These are phyloP conservation scores for Dolichopus griseipennis DNA, from an alignment of 2,888 invertebrate species.

Conservation along the genomic window DNA sequence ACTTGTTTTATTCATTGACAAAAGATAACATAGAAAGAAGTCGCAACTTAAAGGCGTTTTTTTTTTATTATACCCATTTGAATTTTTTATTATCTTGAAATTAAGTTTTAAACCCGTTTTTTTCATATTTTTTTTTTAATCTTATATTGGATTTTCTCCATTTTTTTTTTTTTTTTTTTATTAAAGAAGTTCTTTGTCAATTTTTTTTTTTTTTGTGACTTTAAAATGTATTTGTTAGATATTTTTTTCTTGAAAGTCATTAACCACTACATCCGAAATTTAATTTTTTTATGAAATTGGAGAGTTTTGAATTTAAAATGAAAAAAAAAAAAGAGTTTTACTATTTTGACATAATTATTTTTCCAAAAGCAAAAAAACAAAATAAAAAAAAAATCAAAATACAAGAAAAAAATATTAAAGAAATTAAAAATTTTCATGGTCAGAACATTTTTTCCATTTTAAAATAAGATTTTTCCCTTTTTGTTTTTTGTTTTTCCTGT, in stretches of 20 bases:
- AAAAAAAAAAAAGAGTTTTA: neutral
- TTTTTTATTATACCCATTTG: neutral
- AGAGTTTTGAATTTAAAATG: too few species aligned
- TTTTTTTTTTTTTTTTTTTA: neutral
- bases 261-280: neutral
- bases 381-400: neutral
- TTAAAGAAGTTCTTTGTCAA: too few species aligned
- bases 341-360: slow-evolving; percentile 2
- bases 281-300: too few species aligned
- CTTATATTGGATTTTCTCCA: neutral
- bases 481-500: neutral
- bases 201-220: neutral
- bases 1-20: neutral
- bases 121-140: neutral
- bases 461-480: neutral
- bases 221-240: neutral
- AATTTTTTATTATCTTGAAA: neutral
- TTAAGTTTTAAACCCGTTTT: neutral
- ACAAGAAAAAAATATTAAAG: neutral
- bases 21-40: neutral
- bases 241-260: neutral
- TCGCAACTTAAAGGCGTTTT: neutral
- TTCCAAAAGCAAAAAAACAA: neutral
- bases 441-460: neutral
- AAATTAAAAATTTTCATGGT: slow-evolving; percentile 9